These are phyloP conservation scores for Blastomussa wellsi DNA, from an alignment of 92 coral and sea anemone species.

Conservation along the genomic window DNA sequence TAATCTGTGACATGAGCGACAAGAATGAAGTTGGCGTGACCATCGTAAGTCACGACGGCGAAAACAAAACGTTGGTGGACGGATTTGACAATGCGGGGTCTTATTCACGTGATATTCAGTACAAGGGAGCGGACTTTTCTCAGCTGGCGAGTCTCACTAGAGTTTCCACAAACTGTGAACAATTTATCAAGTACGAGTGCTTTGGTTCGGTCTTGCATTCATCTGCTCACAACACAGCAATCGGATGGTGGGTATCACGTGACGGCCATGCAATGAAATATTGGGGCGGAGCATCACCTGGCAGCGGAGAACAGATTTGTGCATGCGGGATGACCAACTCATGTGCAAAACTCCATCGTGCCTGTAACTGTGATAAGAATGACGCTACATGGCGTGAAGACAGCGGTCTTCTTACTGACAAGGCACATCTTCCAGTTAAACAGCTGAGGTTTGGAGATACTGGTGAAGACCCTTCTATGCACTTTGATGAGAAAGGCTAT, in stretches of 20 bases:
- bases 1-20: constrained; percentile 19
- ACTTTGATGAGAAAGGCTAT: background rate
- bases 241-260: background rate
- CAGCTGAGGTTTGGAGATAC: constrained; percentile 53
- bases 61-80: constrained; percentile 1
- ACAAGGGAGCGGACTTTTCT: background rate
- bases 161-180: background rate
- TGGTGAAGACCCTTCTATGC: fast-evolving
- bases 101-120: background rate
- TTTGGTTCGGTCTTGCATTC: background rate
- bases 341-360: background rate
- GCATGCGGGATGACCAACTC: background rate
- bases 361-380: constrained; percentile 55
- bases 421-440: constrained; percentile 36
- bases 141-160: background rate
- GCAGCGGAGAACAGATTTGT: background rate
- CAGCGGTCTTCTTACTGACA: constrained; percentile 47
- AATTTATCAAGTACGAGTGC: constrained; percentile 44
- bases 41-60: constrained; percentile 32
- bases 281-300: background rate
- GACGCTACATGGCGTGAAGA: constrained; percentile 41
- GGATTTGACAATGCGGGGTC: background rate
- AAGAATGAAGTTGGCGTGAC: constrained; percentile 34
- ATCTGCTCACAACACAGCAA: too few relatives aligned
- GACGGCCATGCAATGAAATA: background rate